Evolutionary conservation across 2,113 vertebrate genomes (phyloP).

Genomic region (Sorex fumeus): DNA sequence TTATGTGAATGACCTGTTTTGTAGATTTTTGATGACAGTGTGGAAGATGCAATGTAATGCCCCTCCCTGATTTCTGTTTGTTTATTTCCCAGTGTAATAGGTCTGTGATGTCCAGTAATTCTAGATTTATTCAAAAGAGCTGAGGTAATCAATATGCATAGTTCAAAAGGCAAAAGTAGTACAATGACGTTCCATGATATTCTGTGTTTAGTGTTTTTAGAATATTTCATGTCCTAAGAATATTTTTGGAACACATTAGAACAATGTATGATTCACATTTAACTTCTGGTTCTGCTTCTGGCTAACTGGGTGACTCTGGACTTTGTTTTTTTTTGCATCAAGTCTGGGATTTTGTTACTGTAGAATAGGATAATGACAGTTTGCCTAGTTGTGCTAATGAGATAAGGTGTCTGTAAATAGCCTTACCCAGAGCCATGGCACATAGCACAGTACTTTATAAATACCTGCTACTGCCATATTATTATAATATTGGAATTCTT

Average conservation of each 20-base stretch:
- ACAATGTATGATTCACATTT: background rate
- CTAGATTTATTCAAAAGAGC: slow-evolving; percentile 39
- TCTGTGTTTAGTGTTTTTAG: background rate
- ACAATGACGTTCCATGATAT: too few species aligned
- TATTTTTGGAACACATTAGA: background rate
- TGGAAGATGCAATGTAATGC: background rate
- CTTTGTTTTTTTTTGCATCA: slow-evolving; percentile 1
- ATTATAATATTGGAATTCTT: background rate
- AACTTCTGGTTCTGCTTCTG: background rate
- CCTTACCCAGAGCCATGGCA: background rate
- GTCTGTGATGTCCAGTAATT: background rate
- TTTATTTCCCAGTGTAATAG: background rate
- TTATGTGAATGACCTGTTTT: background rate
- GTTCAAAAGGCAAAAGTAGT: slow-evolving; percentile 44
- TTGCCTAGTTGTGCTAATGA: background rate
- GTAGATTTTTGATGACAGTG: slow-evolving; percentile 40
- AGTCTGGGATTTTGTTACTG: background rate
- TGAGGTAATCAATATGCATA: background rate
- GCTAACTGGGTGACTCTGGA: background rate
- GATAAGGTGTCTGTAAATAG: background rate
- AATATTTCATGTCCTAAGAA: background rate
- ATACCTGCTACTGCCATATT: background rate
- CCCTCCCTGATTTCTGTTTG: background rate
- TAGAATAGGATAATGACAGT: background rate
- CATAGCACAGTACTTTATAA: background rate